Conservation (phyloP, 2,888 invertebrate genomes). For the Parochlus steinenii region DNA sequence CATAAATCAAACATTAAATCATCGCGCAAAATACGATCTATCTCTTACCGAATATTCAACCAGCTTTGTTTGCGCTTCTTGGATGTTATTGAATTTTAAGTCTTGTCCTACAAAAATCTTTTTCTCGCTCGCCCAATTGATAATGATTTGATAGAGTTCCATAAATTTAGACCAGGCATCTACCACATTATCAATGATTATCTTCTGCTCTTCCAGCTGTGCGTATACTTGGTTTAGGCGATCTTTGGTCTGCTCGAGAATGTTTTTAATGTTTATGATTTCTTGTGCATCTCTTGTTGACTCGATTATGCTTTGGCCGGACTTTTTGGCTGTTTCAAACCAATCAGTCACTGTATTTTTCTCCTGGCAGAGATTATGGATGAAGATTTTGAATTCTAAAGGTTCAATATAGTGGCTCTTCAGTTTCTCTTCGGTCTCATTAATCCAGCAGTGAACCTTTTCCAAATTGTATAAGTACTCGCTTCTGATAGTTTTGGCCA, state of each 20-base stretch:
- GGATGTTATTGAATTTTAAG: conserved; percentile 57
- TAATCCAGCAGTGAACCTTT: conserved; percentile 66
- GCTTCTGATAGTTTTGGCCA: conserved; percentile 63
- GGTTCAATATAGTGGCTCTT: conserved; percentile 68
- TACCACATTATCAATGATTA: conserved; percentile 68
- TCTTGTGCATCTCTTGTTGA: conserved; percentile 65
- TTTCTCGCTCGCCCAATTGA: conserved; percentile 71
- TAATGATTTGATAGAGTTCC: conserved; percentile 62
- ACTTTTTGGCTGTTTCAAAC: conserved; percentile 58
- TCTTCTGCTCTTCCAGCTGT: conserved; percentile 68
- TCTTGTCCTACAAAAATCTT: conserved; percentile 62
- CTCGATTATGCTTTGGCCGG: conserved; percentile 62
- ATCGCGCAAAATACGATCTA: conserved; percentile 2
- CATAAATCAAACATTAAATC: conserved; percentile 4
- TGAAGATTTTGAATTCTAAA: conserved; percentile 53
- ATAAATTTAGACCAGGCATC: conserved; percentile 82
- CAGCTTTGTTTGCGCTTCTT: conserved; percentile 67
- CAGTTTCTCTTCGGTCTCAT: conserved; percentile 65
- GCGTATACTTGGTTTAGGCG: conserved; percentile 61
- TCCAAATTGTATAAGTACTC: conserved; percentile 69
- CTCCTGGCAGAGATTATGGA: conserved; percentile 62
- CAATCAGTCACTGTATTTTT: conserved; percentile 54
- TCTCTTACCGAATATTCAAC: conserved; percentile 66
- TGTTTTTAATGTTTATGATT: conserved; percentile 54
- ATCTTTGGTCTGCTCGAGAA: conserved; percentile 57